Base-by-base conservation (phyloP, 1,140 invertebrate species). In the Brachionus angularis region DNA sequence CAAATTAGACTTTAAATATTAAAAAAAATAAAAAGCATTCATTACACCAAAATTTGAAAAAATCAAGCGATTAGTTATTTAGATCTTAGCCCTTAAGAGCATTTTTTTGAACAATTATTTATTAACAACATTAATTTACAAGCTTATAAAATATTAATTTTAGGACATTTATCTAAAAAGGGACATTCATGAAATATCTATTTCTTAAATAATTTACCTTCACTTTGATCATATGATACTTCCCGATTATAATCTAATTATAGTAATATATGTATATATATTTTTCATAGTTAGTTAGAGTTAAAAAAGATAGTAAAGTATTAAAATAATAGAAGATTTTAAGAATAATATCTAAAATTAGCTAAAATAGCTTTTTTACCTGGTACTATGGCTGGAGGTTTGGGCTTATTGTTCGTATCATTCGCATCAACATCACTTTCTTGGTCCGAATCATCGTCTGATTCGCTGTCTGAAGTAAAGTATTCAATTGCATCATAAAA, bases 401-500 rank as follows among this genome's bases (percentile, higher is more conserved):
- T 10, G 10, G 16, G 10, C 16, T 16, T 42, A 10, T 16, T 46
- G 18, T 5, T 7, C 3, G 18, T 27, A 27, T 67, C 62, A 4
- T 31, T 47, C 27, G 31, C n/a, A 3, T 67, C 62, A 10, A 33
- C 29, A 42, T 67, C 62, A 47, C 62, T 67, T 18, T 67, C 62
- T 33, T 50, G 42, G 14, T 67, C 62, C 7, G 62, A 67, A 18
- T 67, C 62, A 14, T 67, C 62, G 8, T 67, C 62, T 10, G 62
- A 67, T 27, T 67, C 62, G 14, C 42, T 67, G 1, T 67, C 62
- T n/a, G 62, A 67, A 14, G 62, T 67, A 29, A 67, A 42, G n/a
- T 67, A 67, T 25, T 67, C 62, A 36, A 67, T 67, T 18, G 62
- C 62, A 67, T 67, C 62, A 67, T 67, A 67, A 21, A 67, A 67